phyloP scores from a whole-genome alignment of 2,797 vertebrate genomes.

The Tapera naevia region DNA sequence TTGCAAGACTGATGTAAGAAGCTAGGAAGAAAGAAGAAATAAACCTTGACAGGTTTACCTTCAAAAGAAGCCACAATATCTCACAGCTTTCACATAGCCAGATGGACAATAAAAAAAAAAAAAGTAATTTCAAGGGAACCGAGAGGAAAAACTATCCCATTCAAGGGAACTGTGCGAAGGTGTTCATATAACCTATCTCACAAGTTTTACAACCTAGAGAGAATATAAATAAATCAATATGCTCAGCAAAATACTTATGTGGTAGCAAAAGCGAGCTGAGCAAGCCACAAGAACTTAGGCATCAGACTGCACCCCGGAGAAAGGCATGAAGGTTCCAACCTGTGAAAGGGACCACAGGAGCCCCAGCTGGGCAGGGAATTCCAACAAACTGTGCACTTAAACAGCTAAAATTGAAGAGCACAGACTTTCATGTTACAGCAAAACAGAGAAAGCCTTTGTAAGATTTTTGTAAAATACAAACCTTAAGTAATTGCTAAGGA shows the following conservation, averaged over 20 bases:
- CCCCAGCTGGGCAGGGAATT: neutral
- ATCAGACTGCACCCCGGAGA: neutral
- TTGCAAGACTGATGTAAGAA: neutral
- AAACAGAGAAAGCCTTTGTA: neutral
- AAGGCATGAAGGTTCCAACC: neutral
- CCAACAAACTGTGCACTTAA: neutral
- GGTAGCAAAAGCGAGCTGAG: neutral
- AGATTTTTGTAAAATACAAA: neutral
- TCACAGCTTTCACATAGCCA: neutral
- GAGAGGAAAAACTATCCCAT: neutral
- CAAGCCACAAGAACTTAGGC: neutral
- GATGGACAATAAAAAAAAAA: neutral
- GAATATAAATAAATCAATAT: neutral
- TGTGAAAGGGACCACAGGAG: neutral
- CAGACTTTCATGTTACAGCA: neutral
- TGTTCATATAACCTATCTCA: neutral
- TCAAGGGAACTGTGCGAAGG: neutral
- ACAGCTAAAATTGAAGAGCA: neutral
- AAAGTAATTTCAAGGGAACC: neutral
- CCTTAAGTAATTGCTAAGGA: neutral
- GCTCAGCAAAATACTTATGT: neutral
- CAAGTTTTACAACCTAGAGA: neutral
- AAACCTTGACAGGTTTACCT: neutral
- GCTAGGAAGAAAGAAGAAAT: neutral
- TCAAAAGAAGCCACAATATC: neutral